Base-by-base conservation (phyloP, 2,797 vertebrate genomes). In the Benthosema pterotum region DNA sequence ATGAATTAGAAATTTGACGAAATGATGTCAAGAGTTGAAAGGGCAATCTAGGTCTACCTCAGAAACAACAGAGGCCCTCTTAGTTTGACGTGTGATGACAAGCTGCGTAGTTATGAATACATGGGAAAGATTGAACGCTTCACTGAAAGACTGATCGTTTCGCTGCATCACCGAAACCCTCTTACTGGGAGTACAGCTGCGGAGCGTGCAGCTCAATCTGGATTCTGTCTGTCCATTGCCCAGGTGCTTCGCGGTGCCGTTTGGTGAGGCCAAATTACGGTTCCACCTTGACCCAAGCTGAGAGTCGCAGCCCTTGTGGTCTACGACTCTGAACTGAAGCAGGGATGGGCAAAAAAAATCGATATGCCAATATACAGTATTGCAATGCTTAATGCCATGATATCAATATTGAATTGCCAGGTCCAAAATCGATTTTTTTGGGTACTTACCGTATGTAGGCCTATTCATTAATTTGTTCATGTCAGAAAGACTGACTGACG, bases 241-340 rank as follows among this genome's bases (percentile, higher is more conserved):
- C n/a, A n/a, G 54, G 32, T 57, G 47, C 38, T 32, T 28, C 46
- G 5, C 38, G 57, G 17, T 51, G 32, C 32, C 32, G 32, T 53
- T 61, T 56, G 17, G 63, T 51, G 49, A 74, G 55, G 77, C 71
- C 56, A 63, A 81, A 74, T n/a, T n/a, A n/a, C n/a, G 57, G 73
- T 66, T 58, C 54, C 12, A 72, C 69, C 61, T 75, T 70, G 62
- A 80, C 17, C 7, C 25, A n/a, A n/a, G 32, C 52, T 57, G 60
- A 15, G 13, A 57, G 63, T 64, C 46, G 19, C 14, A 61, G 60
- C 78, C 73, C 42, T n/a, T n/a, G n/a, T 17, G 11, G 66, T 69
- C 77, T 22, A 2, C 19, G 22, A 25, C 22, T 25, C 22, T 86
- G 75, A 88, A 83, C 72, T 65, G 46, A 14, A 48, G 45, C 59